Evolutionary conservation across 2,888 invertebrate genomes (phyloP), one percentile per base, ranked within the genome.

Genomic region (Saturnia japonica): DNA sequence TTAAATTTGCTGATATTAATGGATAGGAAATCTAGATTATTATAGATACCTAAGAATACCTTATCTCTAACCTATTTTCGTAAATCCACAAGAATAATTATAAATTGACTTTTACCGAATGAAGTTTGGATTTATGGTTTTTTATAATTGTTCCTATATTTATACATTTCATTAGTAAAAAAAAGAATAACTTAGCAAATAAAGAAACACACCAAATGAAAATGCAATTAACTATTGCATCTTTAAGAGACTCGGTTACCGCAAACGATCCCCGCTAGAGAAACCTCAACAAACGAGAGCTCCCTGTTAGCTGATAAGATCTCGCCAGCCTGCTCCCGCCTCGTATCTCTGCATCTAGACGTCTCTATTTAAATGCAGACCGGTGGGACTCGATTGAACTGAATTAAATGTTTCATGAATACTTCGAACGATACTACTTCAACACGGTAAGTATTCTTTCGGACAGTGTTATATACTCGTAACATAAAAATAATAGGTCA

Each of bases 281-380:
- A 54, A 67, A 68, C 75, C 75, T 75, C 54, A 77, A 82, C 81
- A 81, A 82, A 82, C 79, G 82, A 82, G 82, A 72, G 73, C 76
- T 75, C 77, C 72, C 72, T 76, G 70, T 74, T 71, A 64, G 64
- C 71, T 76, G 91, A 91, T 91, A 90, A 75, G 82, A 91, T 91
- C 91, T 74, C 70, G 74, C 72, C 71, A 74, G 76, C 76, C 78
- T 82, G 87, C 86, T 85, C 82, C 85, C 84, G 80, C 78, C 78
- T 74, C 76, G 81, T 91, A 91, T 93, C 93, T 84, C 75, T 64
- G 72, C 81, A 89, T 91, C 91, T 89, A 80, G 87, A 91, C 90
- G 87, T 90, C 91, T 93, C 91, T 85, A 91, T 91, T 91, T 90
- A 88, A 91, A 91, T 91, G 78, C 78, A 76, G 34, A 40, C 62